A percentile compares a stretch with the other conserved stretches of the same genome.
Evolutionary conservation across 1,140 invertebrate genomes (phyloP).

Genomic region (Drosophila azteca): DNA sequence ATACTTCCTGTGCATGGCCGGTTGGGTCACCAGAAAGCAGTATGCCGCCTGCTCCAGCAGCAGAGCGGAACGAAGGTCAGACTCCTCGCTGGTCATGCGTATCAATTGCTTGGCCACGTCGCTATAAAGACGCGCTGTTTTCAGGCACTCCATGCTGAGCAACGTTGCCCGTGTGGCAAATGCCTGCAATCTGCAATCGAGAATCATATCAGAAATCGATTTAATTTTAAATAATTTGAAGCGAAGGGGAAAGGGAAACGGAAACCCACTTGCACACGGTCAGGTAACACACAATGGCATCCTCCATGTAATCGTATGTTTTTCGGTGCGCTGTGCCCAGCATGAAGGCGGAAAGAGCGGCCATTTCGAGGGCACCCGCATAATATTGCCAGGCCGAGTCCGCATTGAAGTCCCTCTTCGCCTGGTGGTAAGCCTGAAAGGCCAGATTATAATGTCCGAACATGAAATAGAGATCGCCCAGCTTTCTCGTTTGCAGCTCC

Average conservation of each 20-base stretch:
- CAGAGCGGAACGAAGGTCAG: slow-evolving; percentile 94
- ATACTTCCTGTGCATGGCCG: slow-evolving; percentile 94
- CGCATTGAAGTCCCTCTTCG: slow-evolving; percentile 97
- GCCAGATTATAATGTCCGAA: slow-evolving; percentile 97
- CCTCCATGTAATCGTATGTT: slow-evolving; percentile 95
- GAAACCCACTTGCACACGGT: slow-evolving; percentile 91
- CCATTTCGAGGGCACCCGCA: slow-evolving; percentile 98
- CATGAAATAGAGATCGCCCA: slow-evolving; percentile 98
- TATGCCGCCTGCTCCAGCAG: slow-evolving; percentile 97
- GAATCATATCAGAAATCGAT: background rate
- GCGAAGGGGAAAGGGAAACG: no score
- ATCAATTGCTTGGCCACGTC: slow-evolving; percentile 97
- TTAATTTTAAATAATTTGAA: no score
- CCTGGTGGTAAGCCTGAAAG: slow-evolving; percentile 96
- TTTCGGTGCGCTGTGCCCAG: slow-evolving; percentile 90
- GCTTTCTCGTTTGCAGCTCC: slow-evolving; percentile 95
- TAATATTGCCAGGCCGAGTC: slow-evolving; percentile 99
- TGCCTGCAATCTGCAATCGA: slow-evolving; percentile 88
- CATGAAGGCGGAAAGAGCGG: slow-evolving; percentile 96
- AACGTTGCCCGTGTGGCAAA: slow-evolving; percentile 96
- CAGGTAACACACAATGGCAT: slow-evolving; percentile 94
- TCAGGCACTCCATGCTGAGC: slow-evolving; percentile 93
- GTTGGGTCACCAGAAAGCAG: slow-evolving; percentile 91
- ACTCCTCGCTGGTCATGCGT: slow-evolving; percentile 97
- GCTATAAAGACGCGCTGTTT: slow-evolving; percentile 89